A percentile compares a stretch with the other conserved stretches of the same genome.
These are phyloP conservation scores for Hemicordylus capensis DNA, from an alignment of 2,113 vertebrate genomes.

Conservation along the genomic window DNA sequence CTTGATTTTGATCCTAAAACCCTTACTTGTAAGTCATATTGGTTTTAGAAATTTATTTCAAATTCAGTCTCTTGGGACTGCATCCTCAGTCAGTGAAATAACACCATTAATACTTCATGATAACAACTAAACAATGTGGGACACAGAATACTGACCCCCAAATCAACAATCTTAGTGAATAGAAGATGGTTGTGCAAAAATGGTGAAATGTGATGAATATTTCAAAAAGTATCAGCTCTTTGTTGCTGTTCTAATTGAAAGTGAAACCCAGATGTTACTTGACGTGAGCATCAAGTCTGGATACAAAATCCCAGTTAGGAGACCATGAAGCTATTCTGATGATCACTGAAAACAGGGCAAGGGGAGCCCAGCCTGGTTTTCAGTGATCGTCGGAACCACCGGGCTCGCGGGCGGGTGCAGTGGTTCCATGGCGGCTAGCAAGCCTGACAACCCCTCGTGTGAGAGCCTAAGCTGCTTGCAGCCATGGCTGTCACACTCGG, in stretches of 20 bases:
- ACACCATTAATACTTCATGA: not conserved
- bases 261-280: not conserved
- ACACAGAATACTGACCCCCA: no score
- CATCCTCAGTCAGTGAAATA: not conserved
- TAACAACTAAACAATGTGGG: not conserved
- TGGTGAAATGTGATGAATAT: not conserved
- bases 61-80: not conserved
- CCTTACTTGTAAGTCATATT: not conserved
- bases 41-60: not conserved
- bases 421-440: no score
- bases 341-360: no score
- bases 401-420: no score
- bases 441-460: no score
- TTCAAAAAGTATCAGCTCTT: not conserved
- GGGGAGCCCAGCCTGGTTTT: no score
- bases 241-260: not conserved
- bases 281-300: not conserved
- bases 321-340: no score
- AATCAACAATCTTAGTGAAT: not conserved
- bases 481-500: no score
- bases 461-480: no score
- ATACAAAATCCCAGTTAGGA: not conserved
- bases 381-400: no score
- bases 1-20: no score
- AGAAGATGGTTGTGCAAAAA: not conserved